Percentiles rank a stretch among this genome's conserved stretches.
Conservation (phyloP, 2,797 vertebrate genomes). For the Aeoliscus strigatus region DNA sequence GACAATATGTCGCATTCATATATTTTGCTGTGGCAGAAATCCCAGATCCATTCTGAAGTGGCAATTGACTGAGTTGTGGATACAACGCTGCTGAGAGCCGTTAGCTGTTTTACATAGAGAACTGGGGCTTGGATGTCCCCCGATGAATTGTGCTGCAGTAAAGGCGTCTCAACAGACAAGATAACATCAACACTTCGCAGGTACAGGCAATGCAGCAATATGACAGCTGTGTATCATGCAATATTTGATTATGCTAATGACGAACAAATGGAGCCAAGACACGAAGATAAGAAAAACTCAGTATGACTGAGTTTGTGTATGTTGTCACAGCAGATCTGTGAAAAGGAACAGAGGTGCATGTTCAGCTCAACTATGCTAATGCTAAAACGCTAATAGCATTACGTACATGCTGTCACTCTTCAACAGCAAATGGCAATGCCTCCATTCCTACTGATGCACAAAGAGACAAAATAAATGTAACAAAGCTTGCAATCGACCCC, state of each 20-base stretch:
- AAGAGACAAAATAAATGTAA: too few relatives aligned
- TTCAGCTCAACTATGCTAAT: too few relatives aligned
- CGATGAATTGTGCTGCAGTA: conserved; percentile 48
- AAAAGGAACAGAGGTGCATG: too few relatives aligned
- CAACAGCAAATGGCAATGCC: too few relatives aligned
- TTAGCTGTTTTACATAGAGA: conserved; percentile 55
- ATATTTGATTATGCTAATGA: conserved; percentile 56
- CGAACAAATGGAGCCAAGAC: conserved; percentile 32
- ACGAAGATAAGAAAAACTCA: too few relatives aligned
- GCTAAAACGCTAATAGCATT: too few relatives aligned
- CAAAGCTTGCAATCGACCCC: too few relatives aligned
- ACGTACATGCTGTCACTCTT: too few relatives aligned
- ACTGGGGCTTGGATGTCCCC: conserved; percentile 54
- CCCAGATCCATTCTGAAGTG: conserved; percentile 46
- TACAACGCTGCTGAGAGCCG: conserved; percentile 42
- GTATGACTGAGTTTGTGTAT: too few relatives aligned
- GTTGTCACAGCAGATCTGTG: too few relatives aligned
- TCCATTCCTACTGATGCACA: too few relatives aligned
- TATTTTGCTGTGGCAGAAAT: conserved; percentile 47
- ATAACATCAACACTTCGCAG: conserved; percentile 52
- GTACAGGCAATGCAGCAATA: conserved; percentile 41
- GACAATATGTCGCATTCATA: conserved; percentile 45
- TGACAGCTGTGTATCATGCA: conserved; percentile 38
- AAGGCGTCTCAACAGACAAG: conserved; percentile 43
- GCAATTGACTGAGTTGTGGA: conserved; percentile 54